A percentile compares a stretch with the other conserved stretches of the same genome.
Evolutionary conservation across 2,113 vertebrate species (phyloP).

Genomic region (Notarius quadriscutis): DNA sequence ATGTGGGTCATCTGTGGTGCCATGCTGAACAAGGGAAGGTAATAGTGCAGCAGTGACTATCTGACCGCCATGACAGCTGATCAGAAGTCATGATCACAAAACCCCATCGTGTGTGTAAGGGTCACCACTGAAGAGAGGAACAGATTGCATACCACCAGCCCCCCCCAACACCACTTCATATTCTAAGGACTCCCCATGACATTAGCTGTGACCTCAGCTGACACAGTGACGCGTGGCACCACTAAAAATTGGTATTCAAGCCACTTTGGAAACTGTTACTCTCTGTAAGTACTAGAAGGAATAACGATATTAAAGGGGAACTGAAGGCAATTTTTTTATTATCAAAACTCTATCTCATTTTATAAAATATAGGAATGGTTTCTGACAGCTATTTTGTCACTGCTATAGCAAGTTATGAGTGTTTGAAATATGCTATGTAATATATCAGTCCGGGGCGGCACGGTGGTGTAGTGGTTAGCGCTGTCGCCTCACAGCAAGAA

Average conservation of each 20-base stretch:
- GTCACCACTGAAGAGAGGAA: constrained; percentile 17
- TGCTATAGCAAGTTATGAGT: too few species aligned
- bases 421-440: too few species aligned
- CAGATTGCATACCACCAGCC: constrained; percentile 40
- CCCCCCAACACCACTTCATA: constrained; percentile 1
- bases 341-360: too few species aligned
- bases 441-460: too few species aligned
- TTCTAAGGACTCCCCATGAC: constrained; percentile 9
- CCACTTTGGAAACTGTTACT: not conserved
- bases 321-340: too few species aligned
- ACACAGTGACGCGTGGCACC: constrained; percentile 37
- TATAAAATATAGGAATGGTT: too few species aligned
- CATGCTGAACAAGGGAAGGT: constrained; percentile 21
- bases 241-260: constrained; percentile 4
- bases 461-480: too few species aligned
- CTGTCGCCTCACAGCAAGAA: too few species aligned
- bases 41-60: constrained; percentile 37
- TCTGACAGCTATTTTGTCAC: too few species aligned
- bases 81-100: constrained; percentile 37
- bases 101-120: constrained; percentile 12
- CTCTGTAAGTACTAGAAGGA: not conserved
- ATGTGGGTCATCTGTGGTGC: constrained; percentile 7
- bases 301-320: not conserved
- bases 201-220: constrained; percentile 32
- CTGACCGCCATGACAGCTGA: constrained; percentile 44